Conservation (phyloP, 2,797 vertebrate species). For the Sparidentex hasta region DNA sequence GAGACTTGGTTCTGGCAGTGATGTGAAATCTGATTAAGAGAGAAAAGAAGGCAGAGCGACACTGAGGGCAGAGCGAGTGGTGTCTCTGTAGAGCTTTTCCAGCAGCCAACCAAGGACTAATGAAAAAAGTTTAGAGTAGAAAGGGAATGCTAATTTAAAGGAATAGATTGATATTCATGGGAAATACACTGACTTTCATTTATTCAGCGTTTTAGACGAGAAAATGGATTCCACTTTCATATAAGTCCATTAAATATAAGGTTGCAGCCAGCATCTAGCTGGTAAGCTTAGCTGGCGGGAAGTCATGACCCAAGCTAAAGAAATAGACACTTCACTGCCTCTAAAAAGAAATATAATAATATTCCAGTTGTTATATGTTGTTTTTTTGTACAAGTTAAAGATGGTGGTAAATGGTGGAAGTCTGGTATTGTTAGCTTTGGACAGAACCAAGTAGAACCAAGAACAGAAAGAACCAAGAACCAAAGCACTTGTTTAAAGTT, state of each 20-base stretch:
- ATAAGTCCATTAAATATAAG: background rate
- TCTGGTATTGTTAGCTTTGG: background rate
- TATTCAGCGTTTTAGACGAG: background rate
- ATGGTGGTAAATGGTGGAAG: background rate
- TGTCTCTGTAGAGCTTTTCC: constrained; percentile 21
- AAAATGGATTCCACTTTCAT: background rate
- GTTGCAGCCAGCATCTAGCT: background rate
- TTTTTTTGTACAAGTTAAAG: background rate
- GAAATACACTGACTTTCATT: background rate
- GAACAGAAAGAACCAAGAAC: too few relatives aligned
- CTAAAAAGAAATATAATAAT: background rate
- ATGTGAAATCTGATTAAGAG: constrained; percentile 72
- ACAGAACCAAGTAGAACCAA: too few relatives aligned
- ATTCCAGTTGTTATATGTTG: background rate
- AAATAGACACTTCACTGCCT: background rate
- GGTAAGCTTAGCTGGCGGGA: background rate
- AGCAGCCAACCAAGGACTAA: constrained; percentile 16
- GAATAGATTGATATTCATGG: constrained; percentile 4
- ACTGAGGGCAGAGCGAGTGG: too few relatives aligned
- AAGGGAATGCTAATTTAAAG: background rate
- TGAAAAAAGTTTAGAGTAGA: background rate
- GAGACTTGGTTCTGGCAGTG: constrained; percentile 56
- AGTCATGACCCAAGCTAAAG: background rate
- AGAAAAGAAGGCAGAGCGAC: constrained; percentile 38
- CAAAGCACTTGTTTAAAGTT: too few relatives aligned